A percentile compares a stretch with the other conserved stretches of the same genome.
Conservation (phyloP, 2,888 invertebrate species). For the Halocaridina rubra region DNA sequence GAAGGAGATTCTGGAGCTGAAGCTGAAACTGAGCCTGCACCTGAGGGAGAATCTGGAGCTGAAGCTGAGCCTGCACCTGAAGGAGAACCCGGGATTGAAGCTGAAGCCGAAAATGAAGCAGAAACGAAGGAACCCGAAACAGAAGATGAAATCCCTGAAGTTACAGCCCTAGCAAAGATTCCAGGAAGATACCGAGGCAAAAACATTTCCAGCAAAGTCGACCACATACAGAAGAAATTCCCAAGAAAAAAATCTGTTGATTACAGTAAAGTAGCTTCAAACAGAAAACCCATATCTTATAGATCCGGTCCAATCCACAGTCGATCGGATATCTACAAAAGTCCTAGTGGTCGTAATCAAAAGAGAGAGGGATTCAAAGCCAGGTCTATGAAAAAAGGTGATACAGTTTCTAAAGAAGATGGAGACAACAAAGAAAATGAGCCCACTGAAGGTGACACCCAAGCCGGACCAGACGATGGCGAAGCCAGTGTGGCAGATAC, state of each 20-base stretch:
- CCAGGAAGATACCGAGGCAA: not conserved
- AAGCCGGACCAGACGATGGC: not conserved
- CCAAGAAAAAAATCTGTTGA: not conserved
- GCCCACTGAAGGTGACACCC: not conserved
- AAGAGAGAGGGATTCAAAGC: constrained; percentile 17
- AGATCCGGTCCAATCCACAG: constrained; percentile 21
- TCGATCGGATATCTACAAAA: not conserved
- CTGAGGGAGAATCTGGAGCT: not conserved
- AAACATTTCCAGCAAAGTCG: not conserved
- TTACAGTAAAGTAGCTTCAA: not conserved
- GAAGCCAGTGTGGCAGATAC: not conserved
- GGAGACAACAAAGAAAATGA: not conserved
- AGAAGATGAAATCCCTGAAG: constrained; percentile 23
- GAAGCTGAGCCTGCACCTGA: not conserved
- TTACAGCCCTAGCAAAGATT: constrained; percentile 26
- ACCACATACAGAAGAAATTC: not conserved
- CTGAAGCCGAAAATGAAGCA: not conserved
- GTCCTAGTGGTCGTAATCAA: not conserved
- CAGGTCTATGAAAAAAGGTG: not conserved
- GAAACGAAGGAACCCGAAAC: not conserved
- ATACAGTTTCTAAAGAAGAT: not conserved
- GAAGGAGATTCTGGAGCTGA: not conserved
- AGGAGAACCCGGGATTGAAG: not conserved
- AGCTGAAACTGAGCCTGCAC: not conserved
- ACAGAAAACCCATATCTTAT: constrained; percentile 40